Base-by-base conservation (phyloP, 2,113 vertebrate genomes). In the Empidonax traillii region DNA sequence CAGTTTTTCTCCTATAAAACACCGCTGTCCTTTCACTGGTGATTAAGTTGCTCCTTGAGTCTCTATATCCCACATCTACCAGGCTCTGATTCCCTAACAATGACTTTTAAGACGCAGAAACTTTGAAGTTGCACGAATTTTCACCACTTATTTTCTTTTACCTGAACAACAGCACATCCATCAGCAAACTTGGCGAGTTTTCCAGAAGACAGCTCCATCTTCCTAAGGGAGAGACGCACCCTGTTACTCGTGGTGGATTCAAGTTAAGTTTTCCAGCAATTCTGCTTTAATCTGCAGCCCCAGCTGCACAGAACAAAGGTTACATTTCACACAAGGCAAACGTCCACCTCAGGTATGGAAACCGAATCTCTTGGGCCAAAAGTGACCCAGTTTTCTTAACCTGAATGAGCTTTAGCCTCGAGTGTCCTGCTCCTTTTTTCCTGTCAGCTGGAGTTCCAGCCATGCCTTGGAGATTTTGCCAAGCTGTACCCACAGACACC, bases 141-240 rank as follows among this genome's bases (percentile, higher is more conserved):
- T 3, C 19, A 9, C 7, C 25, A 3, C 8, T 13, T 35, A 21
- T 47, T 23, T 59, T 52, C 41, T 94, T 88, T 96, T 98, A 99
- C 99, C 99, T 99, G 98, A 46, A 99, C 98, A 47, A 99, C 98
- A 93, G 99, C 99, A 96, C 98, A 98, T 66, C 99, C 99, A 97
- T 99, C 99, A 87, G 99, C 99, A 97, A 99, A 99, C 90, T 98
- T 98, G 2, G 99, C 99, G 27, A 99, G 97, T 88, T 97, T 99
- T 88, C 99, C 99, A 4, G 99, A 98, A 18, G 99, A 99, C 75
- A 99, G 98, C 93, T 99, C 98, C 90, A 99, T 97, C 93, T 98
- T 99, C 89, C 99, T 99, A 84, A 88, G 69, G 27, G 76, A 85
- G 92, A 97, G 66, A 95, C 91, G 12, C 6, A 52, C 35, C 4